Base-by-base conservation (phyloP, 2,113 vertebrate species). In the Sinocyclocheilus anophthalmus region DNA sequence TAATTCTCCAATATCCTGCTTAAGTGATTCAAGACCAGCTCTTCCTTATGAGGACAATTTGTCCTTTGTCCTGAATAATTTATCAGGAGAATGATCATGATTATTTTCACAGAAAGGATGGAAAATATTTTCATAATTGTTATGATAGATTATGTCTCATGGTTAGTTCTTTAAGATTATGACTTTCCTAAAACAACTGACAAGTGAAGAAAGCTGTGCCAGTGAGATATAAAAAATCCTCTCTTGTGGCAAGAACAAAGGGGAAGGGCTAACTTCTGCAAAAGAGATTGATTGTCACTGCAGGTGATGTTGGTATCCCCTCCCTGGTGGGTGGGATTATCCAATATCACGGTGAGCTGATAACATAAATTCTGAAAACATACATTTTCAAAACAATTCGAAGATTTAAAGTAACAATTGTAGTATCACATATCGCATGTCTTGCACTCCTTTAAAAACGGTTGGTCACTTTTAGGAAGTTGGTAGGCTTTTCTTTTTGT, bases 1-100 rank as follows among this genome's bases (percentile, higher is more conserved):
- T 45, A 93, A 82, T 72, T 95, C 93, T 30, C 33, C 67, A 18
- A 89, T 90, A 42, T 77, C 39, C 55, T 84, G 83, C 42, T 70
- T 84, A 5, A 37, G 12, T 88, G 76, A 4, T 20, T 11, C 5
- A 85, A 70, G 22, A 85, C 76, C 24, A 78, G 18, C 55, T 83
- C 13, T 2, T 85, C 6, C 7, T 24, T 48, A 1, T 76, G 18
- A 12, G 88, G 30, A 82, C 88, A 92, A 33, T 55, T 8, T 0
- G 13, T 70, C 37, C 30, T 72, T 24, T 9, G 53, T 20, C 55
- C 13, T 20, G 12, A 12, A 75, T 4, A n/a, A 42, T 9, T 16
- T 87, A 85, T 88, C 50, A 91, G 11, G 50, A 90, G 0, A 3
- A 90, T 48, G 18, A 0, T 85, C 22, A 92, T 0, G 0, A 81